Base-by-base conservation (phyloP, 2,113 vertebrate genomes). In the Pangasianodon hypophthalmus region DNA sequence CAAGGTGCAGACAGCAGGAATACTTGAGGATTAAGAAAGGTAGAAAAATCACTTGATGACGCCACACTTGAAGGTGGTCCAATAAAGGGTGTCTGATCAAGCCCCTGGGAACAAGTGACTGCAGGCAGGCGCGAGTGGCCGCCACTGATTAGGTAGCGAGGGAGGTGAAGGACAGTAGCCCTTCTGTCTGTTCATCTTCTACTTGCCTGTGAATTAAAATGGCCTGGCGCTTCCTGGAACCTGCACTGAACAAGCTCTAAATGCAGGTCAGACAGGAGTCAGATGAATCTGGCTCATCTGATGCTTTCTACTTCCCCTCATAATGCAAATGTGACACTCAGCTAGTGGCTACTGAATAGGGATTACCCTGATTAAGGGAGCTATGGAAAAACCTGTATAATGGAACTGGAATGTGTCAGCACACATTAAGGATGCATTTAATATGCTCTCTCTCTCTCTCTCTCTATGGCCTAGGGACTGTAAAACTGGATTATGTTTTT, bases 11-110 rank as follows among this genome's bases (percentile, higher is more conserved):
- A 94, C 80, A 85, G 92, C 93, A 91, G 94, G 95, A 95, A 96
- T 96, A 96, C 92, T 90, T 87, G 77, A 67, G 90, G 95, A 95
- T 96, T 96, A 96, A 94, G 92, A 88, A 90, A 95, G 95, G 93
- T 90, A 92, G 94, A 94, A 95, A 94, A 95, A 95, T 92, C 91
- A 90, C 92, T 93, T 88, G 86, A 93, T 79, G 54, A 93, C 86
- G 89, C 92, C 79, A 85, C 91, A 91, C n/a, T 94, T 88, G 88
- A 94, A 94, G 92, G 89, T 2, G 88, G 92, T 91, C 87, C 91
- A 93, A 95, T 95, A 92, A 95, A 93, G 87, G 87, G 83, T 37
- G 9, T 64, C 84, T 86, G 62, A 83, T 58, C 62, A 84, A 83
- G 60, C 82, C 54, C 52, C 62, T 90, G 58, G 71, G 91, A 90